Conservation (phyloP, 2,113 vertebrate species). For the Colistium nudipinnis region DNA sequence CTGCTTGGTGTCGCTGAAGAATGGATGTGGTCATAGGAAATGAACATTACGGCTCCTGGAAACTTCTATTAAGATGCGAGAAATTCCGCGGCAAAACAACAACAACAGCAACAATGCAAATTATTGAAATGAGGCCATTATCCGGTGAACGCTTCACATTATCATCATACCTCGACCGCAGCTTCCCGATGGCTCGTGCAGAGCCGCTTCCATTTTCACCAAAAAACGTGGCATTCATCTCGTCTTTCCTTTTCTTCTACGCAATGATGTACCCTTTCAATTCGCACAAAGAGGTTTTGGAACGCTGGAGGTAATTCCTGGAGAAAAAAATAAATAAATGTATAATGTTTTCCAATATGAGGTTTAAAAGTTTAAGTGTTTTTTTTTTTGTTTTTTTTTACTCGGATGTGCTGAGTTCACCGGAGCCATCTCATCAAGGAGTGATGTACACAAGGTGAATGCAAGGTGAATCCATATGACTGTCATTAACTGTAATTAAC, state of each 20-base stretch:
- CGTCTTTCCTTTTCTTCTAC: too few species aligned
- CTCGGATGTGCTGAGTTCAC: neutral
- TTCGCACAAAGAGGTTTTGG: neutral
- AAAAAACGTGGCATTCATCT: too few species aligned
- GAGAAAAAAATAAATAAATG: neutral
- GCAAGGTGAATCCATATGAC: conserved; percentile 51
- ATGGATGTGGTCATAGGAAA: neutral
- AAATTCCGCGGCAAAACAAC: conserved; percentile 25
- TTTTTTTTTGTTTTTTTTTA: neutral
- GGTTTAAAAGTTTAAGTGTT: neutral
- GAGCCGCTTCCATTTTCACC: neutral
- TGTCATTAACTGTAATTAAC: conserved; percentile 43
- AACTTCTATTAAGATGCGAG: conserved; percentile 16
- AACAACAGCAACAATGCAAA: neutral
- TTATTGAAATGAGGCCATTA: conserved; percentile 1
- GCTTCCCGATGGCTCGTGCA: conserved; percentile 10
- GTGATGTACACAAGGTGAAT: conserved; percentile 20
- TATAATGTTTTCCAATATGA: too few species aligned
- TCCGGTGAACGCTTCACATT: conserved; percentile 29
- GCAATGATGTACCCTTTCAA: neutral
- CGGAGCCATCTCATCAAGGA: neutral
- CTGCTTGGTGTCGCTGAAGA: conserved; percentile 13
- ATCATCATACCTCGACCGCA: neutral
- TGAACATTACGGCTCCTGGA: conserved; percentile 6
- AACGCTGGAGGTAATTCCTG: too few species aligned